Evolutionary conservation across 30 jellyfish, hydroid and myxozoan species (phyloP).

Genomic region (Hydractinia echinata): DNA sequence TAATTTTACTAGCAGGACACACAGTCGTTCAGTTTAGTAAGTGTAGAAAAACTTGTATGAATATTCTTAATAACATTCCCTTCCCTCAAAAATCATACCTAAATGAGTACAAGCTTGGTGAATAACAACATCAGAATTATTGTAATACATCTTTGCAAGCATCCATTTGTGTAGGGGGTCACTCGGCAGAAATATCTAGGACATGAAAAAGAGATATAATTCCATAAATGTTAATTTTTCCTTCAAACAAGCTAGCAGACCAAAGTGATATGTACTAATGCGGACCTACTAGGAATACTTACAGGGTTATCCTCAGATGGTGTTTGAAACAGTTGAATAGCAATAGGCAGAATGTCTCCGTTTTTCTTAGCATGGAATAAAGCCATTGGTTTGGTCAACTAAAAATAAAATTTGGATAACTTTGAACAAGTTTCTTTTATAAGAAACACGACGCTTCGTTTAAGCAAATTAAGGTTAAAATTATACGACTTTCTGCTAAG

Average conservation of each 20-base stretch:
- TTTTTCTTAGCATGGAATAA: conserved; percentile 75
- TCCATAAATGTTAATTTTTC: no score
- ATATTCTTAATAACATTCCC: no score
- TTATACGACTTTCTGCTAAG: no score
- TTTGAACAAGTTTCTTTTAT: not conserved
- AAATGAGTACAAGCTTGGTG: conserved; percentile 21
- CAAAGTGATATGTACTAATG: no score
- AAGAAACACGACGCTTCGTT: no score
- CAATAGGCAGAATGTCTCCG: conserved; percentile 81
- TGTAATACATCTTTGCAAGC: conserved; percentile 44
- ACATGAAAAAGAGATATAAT: not conserved
- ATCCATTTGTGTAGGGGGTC: conserved; percentile 48
- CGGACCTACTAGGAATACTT: conserved; percentile 18
- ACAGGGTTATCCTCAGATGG: conserved; percentile 83
- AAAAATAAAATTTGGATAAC: no score
- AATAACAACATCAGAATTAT: conserved; percentile 37
- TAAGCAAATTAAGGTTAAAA: not conserved
- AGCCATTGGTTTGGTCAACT: conserved; percentile 70
- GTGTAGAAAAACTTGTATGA: no score
- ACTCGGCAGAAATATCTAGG: conserved; percentile 38
- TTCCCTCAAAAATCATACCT: no score
- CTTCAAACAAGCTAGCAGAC: no score
- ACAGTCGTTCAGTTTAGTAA: no score
- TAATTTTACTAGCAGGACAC: no score
- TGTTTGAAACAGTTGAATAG: conserved; percentile 83